Conservation (phyloP, 37 sponge, comb jelly and placozoan genomes). For the Aplysina aerophoba region DNA sequence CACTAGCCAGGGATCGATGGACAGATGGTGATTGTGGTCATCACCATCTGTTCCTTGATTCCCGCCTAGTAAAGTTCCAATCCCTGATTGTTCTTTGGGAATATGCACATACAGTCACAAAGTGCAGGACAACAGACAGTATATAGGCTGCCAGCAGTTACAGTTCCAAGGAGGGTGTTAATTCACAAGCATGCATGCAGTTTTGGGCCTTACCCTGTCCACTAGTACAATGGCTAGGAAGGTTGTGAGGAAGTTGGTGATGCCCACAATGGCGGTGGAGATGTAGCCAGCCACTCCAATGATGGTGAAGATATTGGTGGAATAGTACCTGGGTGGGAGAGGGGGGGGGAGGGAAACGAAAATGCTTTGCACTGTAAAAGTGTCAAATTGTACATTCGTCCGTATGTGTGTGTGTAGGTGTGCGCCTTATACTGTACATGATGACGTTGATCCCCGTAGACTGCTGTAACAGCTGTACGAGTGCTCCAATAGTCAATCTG, state of each 20-base stretch:
- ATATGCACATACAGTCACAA: too few relatives aligned
- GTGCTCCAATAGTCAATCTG: conserved; percentile 61
- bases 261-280: conserved; percentile 71
- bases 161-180: too few relatives aligned
- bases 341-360: not conserved
- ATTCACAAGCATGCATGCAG: too few relatives aligned
- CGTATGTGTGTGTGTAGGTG: not conserved
- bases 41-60: too few relatives aligned
- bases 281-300: conserved; percentile 58
- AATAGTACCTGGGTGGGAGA: conserved; percentile 69
- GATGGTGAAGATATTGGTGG: conserved; percentile 58
- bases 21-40: too few relatives aligned
- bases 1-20: too few relatives aligned
- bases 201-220: conserved; percentile 73
- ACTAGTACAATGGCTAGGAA: conserved; percentile 58
- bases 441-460: conserved; percentile 83
- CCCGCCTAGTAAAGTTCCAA: too few relatives aligned
- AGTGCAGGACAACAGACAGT: too few relatives aligned
- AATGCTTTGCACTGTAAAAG: too few relatives aligned
- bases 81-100: too few relatives aligned
- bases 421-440: conserved; percentile 52
- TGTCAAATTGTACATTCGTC: too few relatives aligned
- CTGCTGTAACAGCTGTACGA: conserved; percentile 76
- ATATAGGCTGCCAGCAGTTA: too few relatives aligned
- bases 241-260: conserved; percentile 76